Evolutionary conservation across 2,888 invertebrate genomes (phyloP).

Genomic region (Pyrrhia umbra): DNA sequence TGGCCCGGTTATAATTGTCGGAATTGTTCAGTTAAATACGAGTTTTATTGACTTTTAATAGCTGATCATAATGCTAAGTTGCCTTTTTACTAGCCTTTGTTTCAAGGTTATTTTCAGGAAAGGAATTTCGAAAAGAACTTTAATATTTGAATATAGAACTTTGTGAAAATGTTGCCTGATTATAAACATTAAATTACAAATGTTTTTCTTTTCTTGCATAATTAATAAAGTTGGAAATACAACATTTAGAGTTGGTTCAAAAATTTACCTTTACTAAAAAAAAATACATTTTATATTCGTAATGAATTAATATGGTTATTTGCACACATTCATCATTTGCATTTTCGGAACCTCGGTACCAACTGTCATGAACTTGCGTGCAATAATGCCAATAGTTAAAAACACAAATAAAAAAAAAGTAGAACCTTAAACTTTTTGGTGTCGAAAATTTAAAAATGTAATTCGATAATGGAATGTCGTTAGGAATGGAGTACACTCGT

Average conservation of each 20-base stretch:
- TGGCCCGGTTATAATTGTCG: conserved; percentile 55
- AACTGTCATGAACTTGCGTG: neutral
- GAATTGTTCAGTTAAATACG: conserved; percentile 66
- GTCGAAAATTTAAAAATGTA: conserved; percentile 18
- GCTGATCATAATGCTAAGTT: conserved; percentile 67
- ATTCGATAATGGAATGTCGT: conserved; percentile 33
- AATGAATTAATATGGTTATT: no score
- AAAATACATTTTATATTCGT: no score
- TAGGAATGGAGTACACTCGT: conserved; percentile 6
- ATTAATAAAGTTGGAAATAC: neutral
- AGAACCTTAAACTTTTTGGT: neutral
- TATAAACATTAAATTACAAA: conserved; percentile 7
- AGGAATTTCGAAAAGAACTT: conserved; percentile 12
- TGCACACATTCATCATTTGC: no score
- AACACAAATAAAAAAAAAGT: neutral
- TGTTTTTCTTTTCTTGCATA: neutral
- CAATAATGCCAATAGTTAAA: neutral
- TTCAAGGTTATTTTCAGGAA: conserved; percentile 20
- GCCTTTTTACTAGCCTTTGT: conserved; percentile 46
- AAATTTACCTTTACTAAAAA: no score
- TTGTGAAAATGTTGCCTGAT: conserved; percentile 7
- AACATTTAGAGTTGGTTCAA: neutral
- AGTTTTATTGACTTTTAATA: conserved; percentile 70
- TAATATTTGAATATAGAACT: conserved; percentile 14
- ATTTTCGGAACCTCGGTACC: no score